phyloP scores from a whole-genome alignment of 2,888 invertebrate genomes.

The Cheilosia vulpina region DNA sequence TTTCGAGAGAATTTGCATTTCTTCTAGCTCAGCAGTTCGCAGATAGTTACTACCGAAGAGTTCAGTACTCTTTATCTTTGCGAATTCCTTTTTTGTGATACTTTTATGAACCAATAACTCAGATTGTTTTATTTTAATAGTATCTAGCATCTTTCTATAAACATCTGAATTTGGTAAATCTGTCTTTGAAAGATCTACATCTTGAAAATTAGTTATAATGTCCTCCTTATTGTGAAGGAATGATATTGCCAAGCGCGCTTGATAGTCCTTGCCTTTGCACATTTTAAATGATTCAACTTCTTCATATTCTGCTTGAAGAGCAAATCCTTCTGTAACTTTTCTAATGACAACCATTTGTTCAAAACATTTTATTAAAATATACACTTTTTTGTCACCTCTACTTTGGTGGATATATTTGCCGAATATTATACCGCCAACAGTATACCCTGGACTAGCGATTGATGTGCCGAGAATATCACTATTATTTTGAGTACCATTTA shows the following conservation, averaged over 20 bases:
- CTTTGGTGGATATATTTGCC: slow-evolving; percentile 80
- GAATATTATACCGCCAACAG: slow-evolving; percentile 70
- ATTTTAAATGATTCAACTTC: slow-evolving; percentile 77
- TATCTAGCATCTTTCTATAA: slow-evolving; percentile 18
- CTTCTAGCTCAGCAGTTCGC: slow-evolving; percentile 79
- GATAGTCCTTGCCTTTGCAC: slow-evolving; percentile 76
- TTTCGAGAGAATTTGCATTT: slow-evolving; percentile 79
- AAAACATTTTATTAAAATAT: slow-evolving; percentile 80
- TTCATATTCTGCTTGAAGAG: slow-evolving; percentile 77
- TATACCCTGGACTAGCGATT: not conserved
- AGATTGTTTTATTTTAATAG: slow-evolving; percentile 76
- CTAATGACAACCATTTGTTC: slow-evolving; percentile 78
- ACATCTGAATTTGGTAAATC: not conserved
- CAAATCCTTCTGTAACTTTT: slow-evolving; percentile 44
- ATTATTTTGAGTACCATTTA: slow-evolving; percentile 17
- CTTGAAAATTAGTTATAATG: slow-evolving; percentile 79
- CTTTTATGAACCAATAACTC: slow-evolving; percentile 78
- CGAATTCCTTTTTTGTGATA: slow-evolving; percentile 78
- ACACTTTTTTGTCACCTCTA: slow-evolving; percentile 75
- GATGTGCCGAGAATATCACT: slow-evolving; percentile 27
- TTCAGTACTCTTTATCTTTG: slow-evolving; percentile 74
- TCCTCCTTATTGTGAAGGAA: slow-evolving; percentile 72
- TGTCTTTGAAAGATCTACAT: not conserved
- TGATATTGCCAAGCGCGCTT: slow-evolving; percentile 77
- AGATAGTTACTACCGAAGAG: slow-evolving; percentile 78